phyloP scores from a whole-genome alignment of 2,888 invertebrate genomes.

The Meliscaeva auricollis region DNA sequence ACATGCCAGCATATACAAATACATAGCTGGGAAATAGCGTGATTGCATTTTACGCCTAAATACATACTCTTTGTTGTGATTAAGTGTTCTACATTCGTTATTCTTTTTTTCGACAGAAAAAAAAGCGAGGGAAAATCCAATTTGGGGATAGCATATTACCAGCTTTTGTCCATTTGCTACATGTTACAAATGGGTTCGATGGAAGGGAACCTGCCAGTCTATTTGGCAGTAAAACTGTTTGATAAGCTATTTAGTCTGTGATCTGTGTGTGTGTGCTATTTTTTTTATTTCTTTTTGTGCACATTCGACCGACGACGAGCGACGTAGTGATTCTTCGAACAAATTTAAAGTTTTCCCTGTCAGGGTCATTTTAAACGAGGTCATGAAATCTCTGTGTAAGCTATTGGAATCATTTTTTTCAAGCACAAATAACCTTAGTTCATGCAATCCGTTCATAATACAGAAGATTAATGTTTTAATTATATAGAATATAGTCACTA shows the following conservation, averaged over 20 bases:
- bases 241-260: conserved; percentile 13
- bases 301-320: background rate
- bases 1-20: background rate
- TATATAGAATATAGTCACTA: background rate
- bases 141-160: conserved; percentile 20
- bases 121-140: conserved; percentile 32
- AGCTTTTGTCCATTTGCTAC: conserved; percentile 21
- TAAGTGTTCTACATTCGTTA: conserved; percentile 55
- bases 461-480: conserved; percentile 35
- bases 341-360: background rate
- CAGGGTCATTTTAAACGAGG: conserved; percentile 13
- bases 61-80: conserved; percentile 54
- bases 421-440: conserved; percentile 8
- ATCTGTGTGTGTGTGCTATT: too few relatives aligned
- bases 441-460: conserved; percentile 30
- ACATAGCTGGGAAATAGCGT: conserved; percentile 27
- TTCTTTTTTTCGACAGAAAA: conserved; percentile 35
- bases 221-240: conserved; percentile 19
- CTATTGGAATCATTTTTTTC: background rate
- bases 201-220: conserved; percentile 24
- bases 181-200: conserved; percentile 16
- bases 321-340: background rate
- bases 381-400: background rate
- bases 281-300: background rate
- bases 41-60: conserved; percentile 58